These are phyloP conservation scores for Lichenostomus cassidix DNA, from an alignment of 2,113 vertebrate species.

Conservation along the genomic window DNA sequence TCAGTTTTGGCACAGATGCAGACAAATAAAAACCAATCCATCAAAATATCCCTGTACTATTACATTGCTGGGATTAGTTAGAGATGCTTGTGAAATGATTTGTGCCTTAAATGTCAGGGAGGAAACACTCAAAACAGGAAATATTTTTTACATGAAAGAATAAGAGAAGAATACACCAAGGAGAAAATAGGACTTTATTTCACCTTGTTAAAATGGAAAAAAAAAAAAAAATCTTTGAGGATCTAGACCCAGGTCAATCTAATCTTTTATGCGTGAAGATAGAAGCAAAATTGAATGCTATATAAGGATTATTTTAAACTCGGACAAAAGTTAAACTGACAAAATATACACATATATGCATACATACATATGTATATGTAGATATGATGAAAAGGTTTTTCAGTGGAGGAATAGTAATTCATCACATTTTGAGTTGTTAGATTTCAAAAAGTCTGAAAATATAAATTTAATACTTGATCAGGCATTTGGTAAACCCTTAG, in stretches of 20 bases:
- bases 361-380: not conserved
- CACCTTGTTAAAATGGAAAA: slow-evolving; percentile 32
- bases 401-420: not conserved
- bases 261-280: slow-evolving; percentile 49
- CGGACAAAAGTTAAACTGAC: slow-evolving; percentile 25
- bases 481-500: not conserved
- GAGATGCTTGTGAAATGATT: not conserved
- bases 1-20: not conserved
- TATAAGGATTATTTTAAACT: slow-evolving; percentile 30
- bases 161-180: not conserved
- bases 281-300: slow-evolving; percentile 18
- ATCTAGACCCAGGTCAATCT: slow-evolving; percentile 22
- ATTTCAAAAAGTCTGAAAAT: not conserved
- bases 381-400: not conserved
- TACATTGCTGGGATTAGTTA: not conserved
- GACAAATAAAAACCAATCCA: not conserved
- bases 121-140: not conserved
- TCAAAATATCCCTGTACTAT: not conserved
- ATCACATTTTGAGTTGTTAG: not conserved
- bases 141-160: not conserved
- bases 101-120: not conserved
- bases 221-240: slow-evolving; percentile 33
- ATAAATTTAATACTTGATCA: not conserved
- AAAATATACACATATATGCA: not conserved
- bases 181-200: slow-evolving; percentile 14